These are phyloP conservation scores for Prunella strophiata DNA, from an alignment of 2,797 vertebrate species.

Conservation along the genomic window DNA sequence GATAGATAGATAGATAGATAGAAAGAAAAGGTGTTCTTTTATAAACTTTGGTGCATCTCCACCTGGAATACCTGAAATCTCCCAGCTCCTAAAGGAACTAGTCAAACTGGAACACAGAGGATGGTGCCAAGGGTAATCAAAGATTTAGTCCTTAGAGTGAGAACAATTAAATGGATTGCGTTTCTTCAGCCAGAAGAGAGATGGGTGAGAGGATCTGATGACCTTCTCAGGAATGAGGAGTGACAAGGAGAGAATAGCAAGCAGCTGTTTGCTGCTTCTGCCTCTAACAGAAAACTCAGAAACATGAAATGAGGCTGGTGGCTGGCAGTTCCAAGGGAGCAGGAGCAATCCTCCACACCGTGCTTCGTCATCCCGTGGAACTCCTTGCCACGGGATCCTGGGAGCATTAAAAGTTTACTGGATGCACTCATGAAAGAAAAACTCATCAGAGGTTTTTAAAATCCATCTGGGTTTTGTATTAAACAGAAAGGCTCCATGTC, in stretches of 20 bases:
- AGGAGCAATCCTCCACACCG: neutral
- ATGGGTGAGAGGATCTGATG: neutral
- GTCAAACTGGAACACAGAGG: neutral
- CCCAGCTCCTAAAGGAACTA: neutral
- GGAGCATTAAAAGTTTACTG: conserved; percentile 4
- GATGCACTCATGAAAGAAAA: conserved; percentile 17
- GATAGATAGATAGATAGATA: neutral
- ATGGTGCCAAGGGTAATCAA: neutral
- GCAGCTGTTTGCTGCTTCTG: conserved; percentile 1
- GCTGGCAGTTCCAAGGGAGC: neutral
- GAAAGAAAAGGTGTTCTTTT: rapidly evolving
- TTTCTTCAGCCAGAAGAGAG: neutral
- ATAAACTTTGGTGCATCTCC: neutral
- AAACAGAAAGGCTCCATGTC: conserved; percentile 25
- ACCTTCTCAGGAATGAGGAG: neutral
- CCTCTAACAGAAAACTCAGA: neutral
- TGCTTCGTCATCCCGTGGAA: neutral
- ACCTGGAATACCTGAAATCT: neutral
- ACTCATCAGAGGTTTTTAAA: conserved; percentile 16
- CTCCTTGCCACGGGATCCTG: neutral
- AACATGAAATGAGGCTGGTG: neutral
- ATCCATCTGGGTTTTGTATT: conserved; percentile 46
- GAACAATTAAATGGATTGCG: neutral
- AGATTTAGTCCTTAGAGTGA: neutral
- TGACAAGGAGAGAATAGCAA: neutral